Conservation (phyloP, 1,140 invertebrate species). For the Drosophila melanica region DNA sequence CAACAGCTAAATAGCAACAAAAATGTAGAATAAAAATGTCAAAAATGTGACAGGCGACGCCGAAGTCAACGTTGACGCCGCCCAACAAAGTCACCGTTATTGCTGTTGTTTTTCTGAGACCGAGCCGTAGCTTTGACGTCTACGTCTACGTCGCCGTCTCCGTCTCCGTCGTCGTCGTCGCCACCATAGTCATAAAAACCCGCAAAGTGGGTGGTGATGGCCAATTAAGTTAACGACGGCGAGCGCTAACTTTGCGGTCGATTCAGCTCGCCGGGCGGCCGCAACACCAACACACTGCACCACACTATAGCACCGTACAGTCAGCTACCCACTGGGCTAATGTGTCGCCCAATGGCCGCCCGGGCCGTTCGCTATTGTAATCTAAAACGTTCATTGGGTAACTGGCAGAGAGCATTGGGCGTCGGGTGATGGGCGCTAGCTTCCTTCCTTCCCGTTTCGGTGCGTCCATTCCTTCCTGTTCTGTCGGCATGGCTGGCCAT, state of each 20-base stretch:
- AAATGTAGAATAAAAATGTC: conserved; percentile 80
- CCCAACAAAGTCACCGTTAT: conserved; percentile 51
- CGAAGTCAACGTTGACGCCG: conserved; percentile 47
- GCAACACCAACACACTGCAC: conserved; percentile 9
- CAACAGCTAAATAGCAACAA: conserved; percentile 65
- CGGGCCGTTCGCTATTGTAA: conserved; percentile 65
- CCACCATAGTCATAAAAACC: conserved; percentile 69
- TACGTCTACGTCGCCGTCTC: conserved; percentile 1
- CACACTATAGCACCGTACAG: background rate
- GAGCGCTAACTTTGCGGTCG: conserved; percentile 75
- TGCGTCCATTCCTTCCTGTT: conserved; percentile 34
- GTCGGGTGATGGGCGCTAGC: conserved; percentile 39
- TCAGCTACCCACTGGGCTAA: conserved; percentile 46
- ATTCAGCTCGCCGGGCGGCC: conserved; percentile 46
- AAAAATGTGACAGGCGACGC: conserved; percentile 75
- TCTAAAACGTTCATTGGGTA: conserved; percentile 79
- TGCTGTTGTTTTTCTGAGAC: conserved; percentile 50
- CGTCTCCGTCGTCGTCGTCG: conserved; percentile 27
- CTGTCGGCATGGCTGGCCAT: conserved; percentile 38
- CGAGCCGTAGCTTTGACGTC: conserved; percentile 24
- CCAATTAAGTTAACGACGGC: conserved; percentile 82
- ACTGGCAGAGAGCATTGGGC: conserved; percentile 43
- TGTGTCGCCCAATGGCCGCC: conserved; percentile 46
- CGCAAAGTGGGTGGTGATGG: conserved; percentile 82
- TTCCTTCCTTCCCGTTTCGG: conserved; percentile 70